Conservation (phyloP, 2,797 vertebrate genomes). For the Scarus forsteni region DNA sequence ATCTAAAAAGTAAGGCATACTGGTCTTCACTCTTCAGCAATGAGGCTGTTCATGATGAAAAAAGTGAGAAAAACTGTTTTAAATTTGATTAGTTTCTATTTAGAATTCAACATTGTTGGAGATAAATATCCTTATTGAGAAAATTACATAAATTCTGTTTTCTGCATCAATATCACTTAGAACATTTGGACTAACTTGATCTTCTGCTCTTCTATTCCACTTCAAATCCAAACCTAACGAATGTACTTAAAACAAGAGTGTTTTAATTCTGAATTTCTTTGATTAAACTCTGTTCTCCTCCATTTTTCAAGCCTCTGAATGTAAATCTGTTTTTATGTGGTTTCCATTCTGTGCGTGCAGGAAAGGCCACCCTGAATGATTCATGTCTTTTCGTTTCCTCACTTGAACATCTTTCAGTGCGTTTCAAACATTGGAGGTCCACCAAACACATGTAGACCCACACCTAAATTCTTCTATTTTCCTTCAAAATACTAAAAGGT, state of each 20-base stretch:
- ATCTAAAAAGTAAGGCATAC: neutral
- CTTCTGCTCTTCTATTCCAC: neutral
- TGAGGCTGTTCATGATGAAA: neutral
- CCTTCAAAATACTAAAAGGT: conserved; percentile 53
- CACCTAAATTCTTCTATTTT: conserved; percentile 45
- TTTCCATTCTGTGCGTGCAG: conserved; percentile 49
- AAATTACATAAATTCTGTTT: no score
- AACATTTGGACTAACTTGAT: no score
- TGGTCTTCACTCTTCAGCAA: neutral
- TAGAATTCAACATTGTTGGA: no score
- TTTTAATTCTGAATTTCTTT: neutral
- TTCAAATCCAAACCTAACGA: neutral
- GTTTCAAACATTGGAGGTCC: conserved; percentile 52
- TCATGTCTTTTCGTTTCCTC: conserved; percentile 77
- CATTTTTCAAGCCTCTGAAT: conserved; percentile 39
- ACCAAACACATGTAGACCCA: conserved; percentile 64
- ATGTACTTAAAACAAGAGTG: neutral
- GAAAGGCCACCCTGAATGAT: conserved; percentile 75
- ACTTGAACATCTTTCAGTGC: conserved; percentile 64
- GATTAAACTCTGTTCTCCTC: conserved; percentile 19
- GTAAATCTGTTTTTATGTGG: conserved; percentile 42
- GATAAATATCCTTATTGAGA: neutral
- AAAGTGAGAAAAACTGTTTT: neutral
- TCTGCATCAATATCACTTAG: no score
- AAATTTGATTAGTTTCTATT: neutral